phyloP scores from a whole-genome alignment of 1,140 invertebrate genomes.

The Trichoplusia ni region DNA sequence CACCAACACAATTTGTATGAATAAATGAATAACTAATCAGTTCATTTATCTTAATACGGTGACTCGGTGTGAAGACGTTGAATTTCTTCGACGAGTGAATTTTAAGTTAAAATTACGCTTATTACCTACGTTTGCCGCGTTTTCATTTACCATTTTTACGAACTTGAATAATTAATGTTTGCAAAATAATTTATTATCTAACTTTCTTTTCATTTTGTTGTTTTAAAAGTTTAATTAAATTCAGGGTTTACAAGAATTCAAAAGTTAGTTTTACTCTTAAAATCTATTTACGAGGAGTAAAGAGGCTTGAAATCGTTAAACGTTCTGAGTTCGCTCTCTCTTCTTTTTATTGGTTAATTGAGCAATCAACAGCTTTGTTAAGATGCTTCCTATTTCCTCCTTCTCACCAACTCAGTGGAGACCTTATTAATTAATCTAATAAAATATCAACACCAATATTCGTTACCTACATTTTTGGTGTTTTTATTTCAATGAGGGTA shows the following conservation, averaged over 20 bases:
- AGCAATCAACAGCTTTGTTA: constrained; percentile 18
- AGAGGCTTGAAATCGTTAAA: too few species aligned
- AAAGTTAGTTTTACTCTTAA: too few species aligned
- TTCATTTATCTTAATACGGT: constrained; percentile 8
- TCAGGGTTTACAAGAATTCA: too few species aligned
- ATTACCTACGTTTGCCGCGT: background rate
- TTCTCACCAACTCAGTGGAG: background rate
- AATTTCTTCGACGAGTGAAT: constrained; percentile 9
- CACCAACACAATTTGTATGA: constrained; percentile 24
- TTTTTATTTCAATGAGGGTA: too few species aligned
- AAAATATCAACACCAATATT: too few species aligned
- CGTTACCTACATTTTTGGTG: too few species aligned
- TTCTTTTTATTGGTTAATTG: background rate
- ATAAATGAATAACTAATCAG: constrained; percentile 22
- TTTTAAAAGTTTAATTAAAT: too few species aligned
- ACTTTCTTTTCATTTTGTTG: too few species aligned
- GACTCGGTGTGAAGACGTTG: background rate
- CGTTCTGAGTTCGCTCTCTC: background rate
- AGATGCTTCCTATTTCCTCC: constrained; percentile 12
- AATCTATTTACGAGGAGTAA: too few species aligned
- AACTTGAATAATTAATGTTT: background rate
- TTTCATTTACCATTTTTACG: background rate
- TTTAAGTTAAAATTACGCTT: constrained; percentile 9
- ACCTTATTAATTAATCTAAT: background rate
- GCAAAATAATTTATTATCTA: too few species aligned